phyloP scores from a whole-genome alignment of 2,113 vertebrate genomes.

The Zapus hudsonius region DNA sequence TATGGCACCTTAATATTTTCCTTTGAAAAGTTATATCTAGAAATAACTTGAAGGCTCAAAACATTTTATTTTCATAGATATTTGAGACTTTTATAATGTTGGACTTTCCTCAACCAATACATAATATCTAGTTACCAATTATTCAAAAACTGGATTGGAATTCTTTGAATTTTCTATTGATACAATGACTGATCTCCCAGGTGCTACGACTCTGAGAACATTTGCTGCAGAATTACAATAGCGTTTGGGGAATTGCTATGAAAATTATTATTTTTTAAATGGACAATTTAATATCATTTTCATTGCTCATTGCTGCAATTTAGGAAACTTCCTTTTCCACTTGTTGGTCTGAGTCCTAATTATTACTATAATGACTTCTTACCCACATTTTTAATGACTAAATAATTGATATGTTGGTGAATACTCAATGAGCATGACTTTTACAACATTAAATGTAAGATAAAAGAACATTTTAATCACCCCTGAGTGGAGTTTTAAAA shows the following conservation, averaged over 20 bases:
- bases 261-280: conserved; percentile 2
- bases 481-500: neutral
- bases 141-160: conserved; percentile 59
- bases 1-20: neutral
- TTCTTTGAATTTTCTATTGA: conserved; percentile 65
- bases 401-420: conserved; percentile 46
- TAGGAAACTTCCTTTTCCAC: conserved; percentile 47
- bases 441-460: conserved; percentile 56
- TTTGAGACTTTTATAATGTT: conserved; percentile 67
- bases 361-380: conserved; percentile 50
- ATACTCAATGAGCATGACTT: conserved; percentile 23
- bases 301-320: conserved; percentile 8
- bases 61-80: conserved; percentile 52
- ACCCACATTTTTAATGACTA: conserved; percentile 64
- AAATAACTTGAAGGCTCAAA: conserved; percentile 36
- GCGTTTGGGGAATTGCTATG: neutral
- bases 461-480: conserved; percentile 51
- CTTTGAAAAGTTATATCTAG: conserved; percentile 37
- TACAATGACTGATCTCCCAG: conserved; percentile 44
- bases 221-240: neutral
- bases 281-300: neutral
- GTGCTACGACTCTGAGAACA: neutral
- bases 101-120: conserved; percentile 71
- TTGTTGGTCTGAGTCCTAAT: conserved; percentile 29
- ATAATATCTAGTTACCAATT: conserved; percentile 74